These are phyloP conservation scores for Lytechinus variegatus DNA, from an alignment of 35 echinoderm and acorn worm species.

Conservation along the genomic window DNA sequence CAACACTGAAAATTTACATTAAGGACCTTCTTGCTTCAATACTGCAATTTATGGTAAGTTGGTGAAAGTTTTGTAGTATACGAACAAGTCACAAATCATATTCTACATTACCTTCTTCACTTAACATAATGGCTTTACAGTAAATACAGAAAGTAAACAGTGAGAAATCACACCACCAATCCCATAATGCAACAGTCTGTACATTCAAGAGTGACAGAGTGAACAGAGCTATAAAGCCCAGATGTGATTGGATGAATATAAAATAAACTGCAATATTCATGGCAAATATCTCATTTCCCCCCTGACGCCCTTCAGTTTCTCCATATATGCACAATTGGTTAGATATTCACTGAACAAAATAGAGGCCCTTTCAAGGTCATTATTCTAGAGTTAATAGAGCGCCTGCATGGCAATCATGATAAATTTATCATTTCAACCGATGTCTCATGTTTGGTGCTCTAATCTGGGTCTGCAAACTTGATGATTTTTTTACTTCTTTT, in stretches of 20 bases:
- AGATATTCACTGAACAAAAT: background rate
- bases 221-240: background rate
- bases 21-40: background rate
- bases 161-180: constrained; percentile 1
- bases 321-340: background rate
- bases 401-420: background rate
- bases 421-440: no score
- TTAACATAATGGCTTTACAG: no score
- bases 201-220: background rate
- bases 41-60: background rate
- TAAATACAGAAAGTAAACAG: background rate
- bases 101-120: no score
- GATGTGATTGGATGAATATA: background rate
- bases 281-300: background rate
- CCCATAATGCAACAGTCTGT: background rate
- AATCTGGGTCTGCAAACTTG: no score
- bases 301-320: background rate
- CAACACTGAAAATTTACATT: background rate
- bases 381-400: background rate
- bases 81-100: no score
- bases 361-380: background rate
- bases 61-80: no score
- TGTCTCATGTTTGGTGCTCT: no score
- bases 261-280: background rate
- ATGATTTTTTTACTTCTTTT: no score